These are phyloP conservation scores for Leucoma salicis DNA, from an alignment of 2,888 invertebrate genomes.

Conservation along the genomic window DNA sequence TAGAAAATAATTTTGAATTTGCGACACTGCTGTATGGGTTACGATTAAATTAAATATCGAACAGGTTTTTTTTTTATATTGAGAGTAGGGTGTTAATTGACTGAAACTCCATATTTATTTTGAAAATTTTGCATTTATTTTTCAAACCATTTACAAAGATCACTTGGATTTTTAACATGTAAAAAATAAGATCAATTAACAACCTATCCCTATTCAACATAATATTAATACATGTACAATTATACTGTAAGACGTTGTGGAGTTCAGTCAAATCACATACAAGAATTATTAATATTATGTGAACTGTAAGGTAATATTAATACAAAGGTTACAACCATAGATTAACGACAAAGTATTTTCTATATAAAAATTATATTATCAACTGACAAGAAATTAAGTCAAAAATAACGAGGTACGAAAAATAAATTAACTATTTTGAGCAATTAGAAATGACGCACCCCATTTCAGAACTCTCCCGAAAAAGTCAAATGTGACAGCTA, in stretches of 20 bases:
- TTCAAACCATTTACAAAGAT: slow-evolving; percentile 73
- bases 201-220: slow-evolving; percentile 75
- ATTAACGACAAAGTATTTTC: slow-evolving; percentile 39
- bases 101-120: slow-evolving; percentile 80
- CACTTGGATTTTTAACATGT: slow-evolving; percentile 68
- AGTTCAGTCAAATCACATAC: slow-evolving; percentile 77
- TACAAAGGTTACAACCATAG: slow-evolving; percentile 46
- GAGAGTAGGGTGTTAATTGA: slow-evolving; percentile 82
- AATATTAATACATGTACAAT: slow-evolving; percentile 52
- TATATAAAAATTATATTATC: slow-evolving; percentile 62
- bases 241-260: slow-evolving; percentile 59
- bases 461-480: slow-evolving; percentile 48
- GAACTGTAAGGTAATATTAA: slow-evolving; percentile 36
- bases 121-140: slow-evolving; percentile 76
- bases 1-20: slow-evolving; percentile 37
- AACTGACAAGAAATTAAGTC: slow-evolving; percentile 68
- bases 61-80: slow-evolving; percentile 36
- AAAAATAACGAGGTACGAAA: slow-evolving; percentile 48
- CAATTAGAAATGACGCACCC: slow-evolving; percentile 29
- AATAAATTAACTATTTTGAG: slow-evolving; percentile 35
- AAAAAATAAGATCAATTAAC: slow-evolving; percentile 75
- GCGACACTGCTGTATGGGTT: slow-evolving; percentile 24
- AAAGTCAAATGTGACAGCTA: slow-evolving; percentile 63
- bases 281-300: slow-evolving; percentile 44
- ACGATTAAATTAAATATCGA: slow-evolving; percentile 18